Evolutionary conservation across 35 echinoderm and acorn worm species (phyloP), one percentile per base, ranked within the genome.

Genomic region (Hemicentrotus pulcherrimus): DNA sequence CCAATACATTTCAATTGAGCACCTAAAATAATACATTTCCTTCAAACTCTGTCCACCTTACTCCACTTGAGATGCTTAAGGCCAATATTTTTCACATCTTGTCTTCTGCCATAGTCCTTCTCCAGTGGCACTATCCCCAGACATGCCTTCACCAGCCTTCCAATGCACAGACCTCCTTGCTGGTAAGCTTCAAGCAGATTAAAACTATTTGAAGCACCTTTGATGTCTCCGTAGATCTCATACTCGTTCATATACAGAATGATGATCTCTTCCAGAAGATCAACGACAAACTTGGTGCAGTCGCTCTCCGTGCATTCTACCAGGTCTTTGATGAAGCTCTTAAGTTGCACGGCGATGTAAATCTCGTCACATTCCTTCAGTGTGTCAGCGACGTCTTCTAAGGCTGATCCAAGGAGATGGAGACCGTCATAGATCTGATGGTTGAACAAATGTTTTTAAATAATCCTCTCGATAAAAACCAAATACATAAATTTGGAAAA

Each of bases 211-310:
- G 95, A 94, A 0, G 97, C 97, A 0, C 95, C 95, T 7, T 61
- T 70, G 50, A 97, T 97, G 47, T 97, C 97, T 0, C 97, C 97
- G 70, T 95, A 97, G 24, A 97, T 97, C 78, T 97, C 97, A 47
- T 97, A 97, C 30, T 94, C 33, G 61, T 97, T 91, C 52, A 96
- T 94, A 59, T 96, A 97, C 24, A 97, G 86, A n/a, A 97, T 97
- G 55, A 97, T 19, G 28, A 97, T 85, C 32, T 95, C 85, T 3
- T 97, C 94, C 7, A 97, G 5, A 15, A 88, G 4, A 47, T 97
- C 97, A 45, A 97, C 96, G 70, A 87, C 89, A 33, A 97, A 97
- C 7, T 96, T 59, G 18, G 28, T 50, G 46, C 97, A 97, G 70
- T 97, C 32, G 8, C 14, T 12, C 89, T 95, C 94, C 2, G 95